Base-by-base conservation (phyloP, 2,888 invertebrate species). In the Sinotaia quadrata region DNA sequence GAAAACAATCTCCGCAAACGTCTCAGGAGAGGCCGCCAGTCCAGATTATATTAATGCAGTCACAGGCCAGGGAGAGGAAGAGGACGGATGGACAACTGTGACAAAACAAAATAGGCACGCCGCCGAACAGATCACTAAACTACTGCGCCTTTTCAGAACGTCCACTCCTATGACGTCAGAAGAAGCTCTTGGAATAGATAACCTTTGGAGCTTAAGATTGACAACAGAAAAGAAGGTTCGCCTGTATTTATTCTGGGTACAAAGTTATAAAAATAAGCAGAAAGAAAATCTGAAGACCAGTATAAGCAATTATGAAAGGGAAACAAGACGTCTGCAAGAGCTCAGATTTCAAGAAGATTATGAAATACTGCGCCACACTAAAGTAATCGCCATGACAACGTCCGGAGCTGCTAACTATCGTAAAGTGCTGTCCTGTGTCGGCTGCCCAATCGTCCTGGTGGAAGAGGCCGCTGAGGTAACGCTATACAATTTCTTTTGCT, bases 391-490 rank as follows among this genome's bases (percentile, higher is more conserved):
- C n/a, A 84, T 86, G 84, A 87, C 87, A 21, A 87, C 87, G 44
- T 83, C 87, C 7, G 83, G 85, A 33, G 85, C 87, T 29, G 85
- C 87, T 15, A 75, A 78, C 59, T 81, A 84, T 67, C 73, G 78
- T 7, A 49, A 72, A 18, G 37, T 84, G 0, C 68, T 88, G 2
- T 75, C 80, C 51, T 63, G 73, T n/a, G 75, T 90, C 12, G 71
- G 81, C 8, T 87, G 88, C 27, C 78, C 78, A 33, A 87, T 89
- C 49, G 84, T 90, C 10, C 85, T 90, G n/a, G 93, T 96, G 1
- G 96, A 96, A 87, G 96, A 96, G 89, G 95, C 95, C 0, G 95
- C 95, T 21, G 69, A 0, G 95, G 56, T 33, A 41, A 12, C 10
- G 18, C 41, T n/a, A n/a, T n/a, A n/a, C n/a, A n/a, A n/a, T n/a